Evolutionary conservation across 2,888 invertebrate genomes (phyloP).

Genomic region (Acheta domesticus): DNA sequence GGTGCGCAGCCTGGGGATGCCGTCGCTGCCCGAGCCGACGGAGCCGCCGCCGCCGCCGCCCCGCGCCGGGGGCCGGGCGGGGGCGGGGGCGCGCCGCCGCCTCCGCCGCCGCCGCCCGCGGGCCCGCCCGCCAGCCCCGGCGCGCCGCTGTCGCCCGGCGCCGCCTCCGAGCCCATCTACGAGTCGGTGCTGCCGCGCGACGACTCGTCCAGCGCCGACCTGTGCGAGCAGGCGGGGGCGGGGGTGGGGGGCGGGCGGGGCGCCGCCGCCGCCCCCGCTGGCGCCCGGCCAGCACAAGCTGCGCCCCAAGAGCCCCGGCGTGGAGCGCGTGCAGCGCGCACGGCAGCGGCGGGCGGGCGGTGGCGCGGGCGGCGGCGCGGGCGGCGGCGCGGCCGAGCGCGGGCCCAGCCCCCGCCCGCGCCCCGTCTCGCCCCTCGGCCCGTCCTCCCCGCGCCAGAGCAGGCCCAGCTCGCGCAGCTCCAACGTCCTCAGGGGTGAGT

Average conservation of each 20-base stretch:
- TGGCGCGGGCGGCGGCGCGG: too few species aligned
- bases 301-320: conserved; percentile 47
- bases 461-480: conserved; percentile 53
- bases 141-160: conserved; percentile 50
- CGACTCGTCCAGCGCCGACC: conserved; percentile 43
- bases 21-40: conserved; percentile 72
- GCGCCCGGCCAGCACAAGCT: conserved; percentile 46
- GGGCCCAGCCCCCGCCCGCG: conserved; percentile 38
- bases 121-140: conserved; percentile 69
- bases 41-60: conserved; percentile 70
- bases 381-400: conserved; percentile 18
- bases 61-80: conserved; percentile 46
- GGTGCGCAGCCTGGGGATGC: conserved; percentile 51
- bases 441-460: conserved; percentile 52
- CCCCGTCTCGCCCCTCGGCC: conserved; percentile 34
- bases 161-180: conserved; percentile 70
- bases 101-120: conserved; percentile 70
- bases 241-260: conserved; percentile 21
- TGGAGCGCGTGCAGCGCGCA: conserved; percentile 43
- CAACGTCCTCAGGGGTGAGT: conserved; percentile 50
- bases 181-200: conserved; percentile 76
- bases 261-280: conserved; percentile 43
- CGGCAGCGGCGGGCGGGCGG: too few species aligned
- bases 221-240: conserved; percentile 35
- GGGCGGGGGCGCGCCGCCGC: conserved; percentile 48